These are phyloP conservation scores for Drosophila borealis DNA, from an alignment of 2,888 invertebrate species.

Conservation along the genomic window DNA sequence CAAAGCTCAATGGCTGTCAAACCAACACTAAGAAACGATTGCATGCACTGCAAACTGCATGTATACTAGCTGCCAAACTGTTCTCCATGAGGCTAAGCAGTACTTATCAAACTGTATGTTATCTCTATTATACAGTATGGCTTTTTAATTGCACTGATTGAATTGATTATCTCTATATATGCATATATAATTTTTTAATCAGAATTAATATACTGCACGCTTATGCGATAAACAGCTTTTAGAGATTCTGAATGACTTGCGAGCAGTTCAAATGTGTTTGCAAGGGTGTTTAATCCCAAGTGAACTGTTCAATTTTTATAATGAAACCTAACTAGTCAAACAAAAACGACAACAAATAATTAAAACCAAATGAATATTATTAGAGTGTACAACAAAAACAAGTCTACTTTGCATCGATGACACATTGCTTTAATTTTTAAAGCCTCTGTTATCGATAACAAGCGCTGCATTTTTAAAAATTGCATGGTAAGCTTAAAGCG, in stretches of 20 bases:
- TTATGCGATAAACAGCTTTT: slow-evolving; percentile 29
- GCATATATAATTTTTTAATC: slow-evolving; percentile 21
- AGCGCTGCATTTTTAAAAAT: background rate
- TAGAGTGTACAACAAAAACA: slow-evolving; percentile 8
- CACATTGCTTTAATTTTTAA: no score
- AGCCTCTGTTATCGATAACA: slow-evolving; percentile 5
- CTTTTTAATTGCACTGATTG: slow-evolving; percentile 13
- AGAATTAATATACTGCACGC: slow-evolving; percentile 11
- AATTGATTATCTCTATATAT: slow-evolving; percentile 18
- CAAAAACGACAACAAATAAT: no score
- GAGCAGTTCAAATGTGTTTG: no score
- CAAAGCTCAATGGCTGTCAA: slow-evolving; percentile 10
- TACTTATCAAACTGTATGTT: background rate
- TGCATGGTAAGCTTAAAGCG: slow-evolving; percentile 5
- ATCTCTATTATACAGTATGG: slow-evolving; percentile 1
- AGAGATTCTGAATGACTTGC: slow-evolving; percentile 26
- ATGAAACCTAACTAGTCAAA: no score
- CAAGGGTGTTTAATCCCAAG: no score
- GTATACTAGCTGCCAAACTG: background rate
- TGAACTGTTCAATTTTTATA: no score
- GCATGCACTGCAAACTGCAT: background rate
- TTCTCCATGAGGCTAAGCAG: background rate
- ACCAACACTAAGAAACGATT: background rate
- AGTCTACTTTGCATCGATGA: no score
- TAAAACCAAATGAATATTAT: slow-evolving; percentile 5